Conservation (phyloP, 2,888 invertebrate species). For the Archips crataeganus region DNA sequence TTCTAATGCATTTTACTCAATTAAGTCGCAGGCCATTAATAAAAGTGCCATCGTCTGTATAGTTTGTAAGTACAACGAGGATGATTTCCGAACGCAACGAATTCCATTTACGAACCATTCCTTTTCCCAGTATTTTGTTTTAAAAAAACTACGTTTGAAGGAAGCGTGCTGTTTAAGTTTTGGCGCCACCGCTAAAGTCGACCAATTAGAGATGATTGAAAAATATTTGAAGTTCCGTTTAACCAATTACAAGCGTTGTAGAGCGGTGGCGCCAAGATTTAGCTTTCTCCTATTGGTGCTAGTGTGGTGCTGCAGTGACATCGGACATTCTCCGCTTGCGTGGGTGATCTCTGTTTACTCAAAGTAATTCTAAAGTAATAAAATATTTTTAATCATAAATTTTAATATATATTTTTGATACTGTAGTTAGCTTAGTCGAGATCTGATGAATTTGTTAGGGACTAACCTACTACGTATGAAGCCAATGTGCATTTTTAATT, state of each 20-base stretch:
- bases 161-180: slow-evolving; percentile 16
- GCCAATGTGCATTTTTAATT: slow-evolving; percentile 30
- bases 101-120: slow-evolving; percentile 40
- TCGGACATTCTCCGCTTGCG: slow-evolving; percentile 59
- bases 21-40: slow-evolving; percentile 85
- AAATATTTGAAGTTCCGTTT: background rate
- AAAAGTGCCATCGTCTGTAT: slow-evolving; percentile 83
- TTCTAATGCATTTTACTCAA: slow-evolving; percentile 85
- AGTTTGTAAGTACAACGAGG: slow-evolving; percentile 77
- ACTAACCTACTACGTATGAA: slow-evolving; percentile 43
- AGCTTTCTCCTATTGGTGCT: slow-evolving; percentile 63
- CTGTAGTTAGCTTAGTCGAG: slow-evolving; percentile 66
- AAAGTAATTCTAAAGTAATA: slow-evolving; percentile 66
- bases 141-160: slow-evolving; percentile 21
- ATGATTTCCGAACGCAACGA: slow-evolving; percentile 59
- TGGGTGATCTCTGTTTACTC: slow-evolving; percentile 81
- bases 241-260: slow-evolving; percentile 25
- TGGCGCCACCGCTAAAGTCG: slow-evolving; percentile 28
- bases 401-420: slow-evolving; percentile 72
- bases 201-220: slow-evolving; percentile 10
- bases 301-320: slow-evolving; percentile 65
- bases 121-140: slow-evolving; percentile 34
- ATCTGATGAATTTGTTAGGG: slow-evolving; percentile 55
- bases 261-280: slow-evolving; percentile 45
- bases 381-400: slow-evolving; percentile 65